Conservation (phyloP, 2,113 vertebrate genomes). For the Anguilla rostrata region DNA sequence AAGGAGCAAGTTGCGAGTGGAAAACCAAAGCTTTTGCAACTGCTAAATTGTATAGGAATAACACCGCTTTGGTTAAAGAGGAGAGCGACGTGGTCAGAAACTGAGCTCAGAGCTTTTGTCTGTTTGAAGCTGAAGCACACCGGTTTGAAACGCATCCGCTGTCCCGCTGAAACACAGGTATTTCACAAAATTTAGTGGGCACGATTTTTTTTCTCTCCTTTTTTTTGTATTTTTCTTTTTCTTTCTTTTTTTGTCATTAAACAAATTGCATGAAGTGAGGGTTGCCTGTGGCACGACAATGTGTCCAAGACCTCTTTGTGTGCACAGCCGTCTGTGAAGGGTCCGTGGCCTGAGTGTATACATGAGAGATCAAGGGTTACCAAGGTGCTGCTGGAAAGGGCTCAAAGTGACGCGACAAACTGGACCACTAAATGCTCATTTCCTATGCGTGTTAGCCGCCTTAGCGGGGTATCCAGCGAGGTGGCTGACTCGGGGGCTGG, state of each 20-base stretch:
- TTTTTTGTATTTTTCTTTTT: neutral
- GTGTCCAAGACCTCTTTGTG: conserved; percentile 70
- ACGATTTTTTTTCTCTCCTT: neutral
- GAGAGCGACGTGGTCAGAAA: neutral
- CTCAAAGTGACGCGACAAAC: conserved; percentile 65
- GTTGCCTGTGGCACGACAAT: conserved; percentile 68
- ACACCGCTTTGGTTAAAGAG: neutral
- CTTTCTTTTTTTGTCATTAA: conserved; percentile 19
- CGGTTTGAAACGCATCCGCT: neutral
- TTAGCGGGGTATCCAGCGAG: conserved; percentile 67
- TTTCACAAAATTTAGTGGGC: neutral
- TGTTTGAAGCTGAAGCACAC: neutral
- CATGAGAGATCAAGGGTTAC: conserved; percentile 82
- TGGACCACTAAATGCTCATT: conserved; percentile 72
- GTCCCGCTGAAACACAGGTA: neutral
- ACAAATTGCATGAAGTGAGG: conserved; percentile 63
- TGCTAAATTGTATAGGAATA: neutral
- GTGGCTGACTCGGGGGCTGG: conserved; percentile 66
- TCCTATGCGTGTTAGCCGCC: conserved; percentile 71
- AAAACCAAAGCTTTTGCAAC: neutral
- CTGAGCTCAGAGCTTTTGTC: neutral
- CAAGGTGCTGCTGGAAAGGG: conserved; percentile 70
- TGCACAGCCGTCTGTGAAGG: conserved; percentile 69
- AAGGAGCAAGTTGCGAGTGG: neutral
- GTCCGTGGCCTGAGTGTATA: conserved; percentile 71